Percentiles rank a stretch among this genome's conserved stretches.
Evolutionary conservation across 2,113 vertebrate species (phyloP).

Genomic region (Cheilinus undulatus): DNA sequence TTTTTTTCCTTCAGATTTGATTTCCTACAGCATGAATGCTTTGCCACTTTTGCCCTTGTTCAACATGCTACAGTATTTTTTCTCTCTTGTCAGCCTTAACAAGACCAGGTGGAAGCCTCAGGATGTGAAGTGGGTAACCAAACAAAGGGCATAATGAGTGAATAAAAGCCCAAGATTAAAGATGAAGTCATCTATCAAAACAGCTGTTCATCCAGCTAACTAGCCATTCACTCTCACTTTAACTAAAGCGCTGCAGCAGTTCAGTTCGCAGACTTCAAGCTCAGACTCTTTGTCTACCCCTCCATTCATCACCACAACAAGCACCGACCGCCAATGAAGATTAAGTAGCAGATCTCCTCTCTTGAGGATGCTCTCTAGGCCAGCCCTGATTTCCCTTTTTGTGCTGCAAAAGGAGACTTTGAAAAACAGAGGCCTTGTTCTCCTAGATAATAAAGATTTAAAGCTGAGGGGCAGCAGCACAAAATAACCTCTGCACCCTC

Average conservation of each 20-base stretch:
- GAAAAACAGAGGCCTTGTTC: slow-evolving; percentile 60
- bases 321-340: slow-evolving; percentile 61
- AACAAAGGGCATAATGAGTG: not conserved
- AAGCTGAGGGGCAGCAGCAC: slow-evolving; percentile 53
- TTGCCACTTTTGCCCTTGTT: too few relatives aligned
- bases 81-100: not conserved
- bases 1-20: too few relatives aligned
- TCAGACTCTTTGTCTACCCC: slow-evolving; percentile 43
- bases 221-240: slow-evolving; percentile 18
- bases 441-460: slow-evolving; percentile 74
- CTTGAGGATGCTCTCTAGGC: slow-evolving; percentile 40
- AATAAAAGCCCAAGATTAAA: slow-evolving; percentile 5
- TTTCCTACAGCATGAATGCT: too few relatives aligned
- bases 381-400: slow-evolving; percentile 28
- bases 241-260: slow-evolving; percentile 43
- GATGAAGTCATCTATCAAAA: slow-evolving; percentile 35
- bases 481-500: slow-evolving; percentile 53
- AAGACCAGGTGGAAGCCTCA: not conserved
- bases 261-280: slow-evolving; percentile 43
- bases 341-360: slow-evolving; percentile 55
- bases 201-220: slow-evolving; percentile 21
- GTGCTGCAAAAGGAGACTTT: slow-evolving; percentile 44
- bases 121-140: not conserved
- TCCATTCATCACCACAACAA: slow-evolving; percentile 69
- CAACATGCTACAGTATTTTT: too few relatives aligned